Evolutionary conservation across 2,888 invertebrate genomes (phyloP).

Genomic region (Frankliniella fusca): DNA sequence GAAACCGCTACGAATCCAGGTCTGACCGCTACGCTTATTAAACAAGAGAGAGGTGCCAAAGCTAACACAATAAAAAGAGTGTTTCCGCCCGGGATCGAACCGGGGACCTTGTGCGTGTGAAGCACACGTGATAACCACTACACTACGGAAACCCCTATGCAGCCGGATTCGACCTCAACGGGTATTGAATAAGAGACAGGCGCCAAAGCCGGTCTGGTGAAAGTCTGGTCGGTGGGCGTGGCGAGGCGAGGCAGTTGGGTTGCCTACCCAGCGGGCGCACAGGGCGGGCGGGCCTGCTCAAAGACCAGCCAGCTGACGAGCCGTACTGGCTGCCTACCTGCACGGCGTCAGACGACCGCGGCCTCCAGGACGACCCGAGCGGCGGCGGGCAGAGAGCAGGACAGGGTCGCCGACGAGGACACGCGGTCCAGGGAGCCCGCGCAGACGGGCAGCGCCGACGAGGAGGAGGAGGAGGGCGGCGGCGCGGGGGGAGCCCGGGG

Average conservation of each 20-base stretch:
- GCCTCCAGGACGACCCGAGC: neutral
- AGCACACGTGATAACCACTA: constrained; percentile 10
- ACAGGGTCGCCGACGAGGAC: no score
- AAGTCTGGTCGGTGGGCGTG: neutral
- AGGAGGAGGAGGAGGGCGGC: no score
- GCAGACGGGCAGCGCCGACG: no score
- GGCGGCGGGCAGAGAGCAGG: no score
- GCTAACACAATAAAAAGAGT: neutral
- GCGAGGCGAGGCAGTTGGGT: neutral
- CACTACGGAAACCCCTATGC: neutral
- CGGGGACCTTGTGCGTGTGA: constrained; percentile 10
- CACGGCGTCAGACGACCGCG: neutral
- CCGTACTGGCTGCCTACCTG: neutral
- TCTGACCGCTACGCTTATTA: neutral
- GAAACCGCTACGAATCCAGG: neutral
- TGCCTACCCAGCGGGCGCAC: neutral
- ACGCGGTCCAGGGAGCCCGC: no score
- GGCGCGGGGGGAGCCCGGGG: no score
- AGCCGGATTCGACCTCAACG: neutral
- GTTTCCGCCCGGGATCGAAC: constrained; percentile 10
- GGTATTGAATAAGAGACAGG: neutral
- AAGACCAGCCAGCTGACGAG: no score
- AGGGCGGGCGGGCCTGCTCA: neutral
- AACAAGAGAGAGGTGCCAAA: neutral
- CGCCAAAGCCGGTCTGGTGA: neutral